Conservation (phyloP, 2,888 invertebrate species). For the Phlogophora meticulosa region DNA sequence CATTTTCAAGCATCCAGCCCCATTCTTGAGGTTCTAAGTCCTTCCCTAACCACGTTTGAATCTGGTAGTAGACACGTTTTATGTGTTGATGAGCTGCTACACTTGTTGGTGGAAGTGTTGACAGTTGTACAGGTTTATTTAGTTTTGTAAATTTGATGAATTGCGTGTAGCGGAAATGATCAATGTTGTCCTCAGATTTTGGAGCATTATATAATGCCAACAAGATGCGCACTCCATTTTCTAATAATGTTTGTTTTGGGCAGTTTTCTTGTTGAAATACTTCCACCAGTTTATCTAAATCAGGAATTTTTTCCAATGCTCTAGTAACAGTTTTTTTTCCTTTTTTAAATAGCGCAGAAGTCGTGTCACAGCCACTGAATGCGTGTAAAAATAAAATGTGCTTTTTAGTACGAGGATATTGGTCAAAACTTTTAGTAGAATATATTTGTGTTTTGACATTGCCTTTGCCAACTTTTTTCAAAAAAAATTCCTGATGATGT, state of each 20-base stretch:
- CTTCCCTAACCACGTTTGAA: constrained; percentile 68
- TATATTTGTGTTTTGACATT: constrained; percentile 1
- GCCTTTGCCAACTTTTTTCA: not conserved
- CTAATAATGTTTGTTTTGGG: not conserved
- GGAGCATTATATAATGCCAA: constrained; percentile 67
- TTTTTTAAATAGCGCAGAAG: not conserved
- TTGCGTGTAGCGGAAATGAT: not conserved
- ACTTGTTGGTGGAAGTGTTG: no score
- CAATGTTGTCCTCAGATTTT: constrained; percentile 30
- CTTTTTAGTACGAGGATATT: not conserved
- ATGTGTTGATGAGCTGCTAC: constrained; percentile 62
- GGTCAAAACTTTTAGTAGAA: not conserved
- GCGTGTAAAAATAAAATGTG: constrained; percentile 1
- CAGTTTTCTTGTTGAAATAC: not conserved
- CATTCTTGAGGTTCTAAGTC: constrained; percentile 66
- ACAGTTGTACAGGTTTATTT: no score
- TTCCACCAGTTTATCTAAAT: not conserved
- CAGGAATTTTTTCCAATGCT: not conserved
- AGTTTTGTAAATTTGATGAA: not conserved
- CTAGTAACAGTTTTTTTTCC: not conserved
- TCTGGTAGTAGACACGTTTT: constrained; percentile 64
- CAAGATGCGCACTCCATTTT: not conserved
- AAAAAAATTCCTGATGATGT: not conserved
- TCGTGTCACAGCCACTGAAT: no score
- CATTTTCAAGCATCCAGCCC: constrained; percentile 67